Evolutionary conservation across 2,113 vertebrate species (phyloP), one percentile per base, ranked within the genome.

Genomic region (Nannospalax galili): DNA sequence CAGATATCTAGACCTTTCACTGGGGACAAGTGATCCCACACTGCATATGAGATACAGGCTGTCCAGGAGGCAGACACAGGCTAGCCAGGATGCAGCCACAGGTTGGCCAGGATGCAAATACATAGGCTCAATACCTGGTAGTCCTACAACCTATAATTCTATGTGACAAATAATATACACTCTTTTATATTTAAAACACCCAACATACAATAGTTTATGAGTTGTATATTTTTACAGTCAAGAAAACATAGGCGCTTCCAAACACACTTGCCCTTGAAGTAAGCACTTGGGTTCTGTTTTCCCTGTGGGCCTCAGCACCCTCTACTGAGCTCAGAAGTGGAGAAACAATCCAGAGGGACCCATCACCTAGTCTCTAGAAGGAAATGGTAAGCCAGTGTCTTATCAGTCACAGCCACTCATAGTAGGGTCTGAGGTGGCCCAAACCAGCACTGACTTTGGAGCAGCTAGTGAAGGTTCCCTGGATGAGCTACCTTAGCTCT

Each of bases 101-200:
- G 19, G 26, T 24, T 19, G 28, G 69, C 22, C 28, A 52, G 32
- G 40, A 94, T 62, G 62, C 19, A 78, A 62, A 77, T 3, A 37
- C 62, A 42, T 14, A 52, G 8, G 3, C 30, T 91, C 11, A 73
- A 42, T 14, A 67, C 4, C 3, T 30, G 1, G 32, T 73, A 74
- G 84, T 81, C 24, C 3, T 2, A 67, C 48, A 81, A 91, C 40
- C 37, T 62, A 69, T 32, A 52, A 26, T 70, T 84, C 32, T 24
- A 75, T 4, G 35, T 80, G 37, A 77, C 16, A 92, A 87, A 56
- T 64, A n/a, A 77, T n/a, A 35, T 42, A 95, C 67, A 7, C 73
- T 30, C 37, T 80, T 91, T 72, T n/a, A 72, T 52, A 93, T 89
- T 80, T 95, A 80, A 93, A 92, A 82, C 42, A 78, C 26, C 37